phyloP scores from a whole-genome alignment of 1,140 invertebrate species.

The Phenacoccus solenopsis region DNA sequence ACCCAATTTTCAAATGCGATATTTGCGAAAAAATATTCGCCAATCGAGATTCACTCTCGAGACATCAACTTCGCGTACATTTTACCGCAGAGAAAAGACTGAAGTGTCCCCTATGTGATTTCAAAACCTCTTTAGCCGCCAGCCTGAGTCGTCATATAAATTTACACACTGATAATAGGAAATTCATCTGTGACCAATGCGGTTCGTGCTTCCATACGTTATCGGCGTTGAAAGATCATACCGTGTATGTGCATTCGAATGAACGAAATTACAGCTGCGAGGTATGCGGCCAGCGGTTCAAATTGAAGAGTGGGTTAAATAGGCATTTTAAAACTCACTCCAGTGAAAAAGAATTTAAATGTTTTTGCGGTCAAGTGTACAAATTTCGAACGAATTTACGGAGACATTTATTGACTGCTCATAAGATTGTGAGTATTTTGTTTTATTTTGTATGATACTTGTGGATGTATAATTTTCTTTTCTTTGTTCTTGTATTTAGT shows the following conservation, averaged over 20 bases:
- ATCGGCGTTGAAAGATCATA: constrained; percentile 12
- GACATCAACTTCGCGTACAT: not conserved
- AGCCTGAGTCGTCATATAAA: constrained; percentile 7
- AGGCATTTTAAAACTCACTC: constrained; percentile 11
- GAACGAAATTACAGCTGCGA: constrained; percentile 17
- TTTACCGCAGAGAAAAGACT: not conserved
- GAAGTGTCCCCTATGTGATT: constrained; percentile 17
- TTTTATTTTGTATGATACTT: too few species aligned
- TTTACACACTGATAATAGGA: constrained; percentile 6
- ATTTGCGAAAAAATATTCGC: not conserved
- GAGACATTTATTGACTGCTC: constrained; percentile 6
- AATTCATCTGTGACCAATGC: constrained; percentile 18
- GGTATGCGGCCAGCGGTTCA: constrained; percentile 5
- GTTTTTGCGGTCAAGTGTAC: constrained; percentile 18
- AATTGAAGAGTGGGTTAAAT: constrained; percentile 15
- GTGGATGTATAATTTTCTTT: too few species aligned
- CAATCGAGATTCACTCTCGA: not conserved
- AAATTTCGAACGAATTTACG: constrained; percentile 13
- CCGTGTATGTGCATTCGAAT: constrained; percentile 6
- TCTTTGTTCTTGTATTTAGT: too few species aligned
- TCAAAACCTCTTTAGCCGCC: not conserved
- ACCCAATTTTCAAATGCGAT: not conserved
- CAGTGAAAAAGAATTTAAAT: constrained; percentile 13
- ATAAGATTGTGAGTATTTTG: not conserved
- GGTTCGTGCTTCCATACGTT: constrained; percentile 12